phyloP scores from a whole-genome alignment of 2,888 invertebrate species.

The Miltochrista miniata region DNA sequence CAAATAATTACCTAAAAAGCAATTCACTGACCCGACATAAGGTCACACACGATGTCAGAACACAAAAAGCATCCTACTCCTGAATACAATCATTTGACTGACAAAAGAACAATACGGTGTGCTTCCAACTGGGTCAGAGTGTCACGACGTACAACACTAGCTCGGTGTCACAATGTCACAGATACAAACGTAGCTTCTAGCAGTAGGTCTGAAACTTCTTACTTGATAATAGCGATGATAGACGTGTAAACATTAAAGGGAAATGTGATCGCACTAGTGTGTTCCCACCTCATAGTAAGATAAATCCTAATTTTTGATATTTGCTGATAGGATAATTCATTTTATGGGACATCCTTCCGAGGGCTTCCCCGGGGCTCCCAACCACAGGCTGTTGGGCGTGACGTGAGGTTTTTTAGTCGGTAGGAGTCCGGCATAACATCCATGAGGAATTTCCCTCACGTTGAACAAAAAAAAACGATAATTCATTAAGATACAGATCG shows the following conservation, averaged over 20 bases:
- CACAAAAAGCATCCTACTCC: conserved; percentile 32
- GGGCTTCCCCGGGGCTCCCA: too few relatives aligned
- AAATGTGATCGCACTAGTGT: conserved; percentile 40
- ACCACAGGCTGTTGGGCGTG: too few relatives aligned
- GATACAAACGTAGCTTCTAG: conserved; percentile 41
- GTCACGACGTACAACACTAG: conserved; percentile 55
- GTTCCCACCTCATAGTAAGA: not conserved
- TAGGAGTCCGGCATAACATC: too few relatives aligned
- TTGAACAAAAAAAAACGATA: too few relatives aligned
- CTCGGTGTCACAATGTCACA: conserved; percentile 56
- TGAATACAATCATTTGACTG: conserved; percentile 39
- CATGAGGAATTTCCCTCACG: too few relatives aligned
- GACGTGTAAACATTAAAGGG: conserved; percentile 37
- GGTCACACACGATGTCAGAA: conserved; percentile 23
- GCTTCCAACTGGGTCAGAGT: conserved; percentile 68
- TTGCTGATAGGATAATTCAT: conserved; percentile 23
- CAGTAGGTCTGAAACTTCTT: conserved; percentile 44
- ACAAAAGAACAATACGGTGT: conserved; percentile 61
- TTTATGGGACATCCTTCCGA: too few relatives aligned
- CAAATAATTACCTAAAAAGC: conserved; percentile 5
- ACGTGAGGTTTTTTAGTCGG: too few relatives aligned
- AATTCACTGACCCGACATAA: conserved; percentile 6
- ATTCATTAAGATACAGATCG: too few relatives aligned
- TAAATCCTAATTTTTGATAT: conserved; percentile 9
- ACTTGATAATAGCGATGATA: conserved; percentile 50